Conservation (phyloP, 2,888 invertebrate genomes). For the Byasa hedistus region DNA sequence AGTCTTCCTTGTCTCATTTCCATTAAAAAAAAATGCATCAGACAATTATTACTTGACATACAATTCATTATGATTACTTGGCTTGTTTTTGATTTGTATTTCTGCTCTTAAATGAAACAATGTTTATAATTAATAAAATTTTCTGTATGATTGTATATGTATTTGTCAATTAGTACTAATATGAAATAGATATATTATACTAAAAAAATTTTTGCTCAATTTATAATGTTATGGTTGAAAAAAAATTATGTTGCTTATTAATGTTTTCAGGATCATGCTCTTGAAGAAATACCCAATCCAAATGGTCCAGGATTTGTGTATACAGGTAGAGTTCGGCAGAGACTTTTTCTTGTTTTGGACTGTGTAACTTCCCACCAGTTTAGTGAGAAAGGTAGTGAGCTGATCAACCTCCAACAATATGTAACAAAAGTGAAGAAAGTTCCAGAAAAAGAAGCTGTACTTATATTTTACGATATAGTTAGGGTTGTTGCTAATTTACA, state of each 20-base stretch:
- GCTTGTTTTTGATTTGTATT: too few relatives aligned
- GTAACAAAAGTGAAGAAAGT: constrained; percentile 88
- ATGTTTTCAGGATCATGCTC: constrained; percentile 82
- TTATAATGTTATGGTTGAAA: background rate
- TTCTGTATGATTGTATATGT: too few relatives aligned
- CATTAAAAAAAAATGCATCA: too few relatives aligned
- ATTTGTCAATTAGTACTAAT: too few relatives aligned
- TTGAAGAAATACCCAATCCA: constrained; percentile 81
- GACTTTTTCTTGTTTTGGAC: constrained; percentile 86
- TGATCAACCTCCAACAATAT: constrained; percentile 86
- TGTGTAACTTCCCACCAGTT: constrained; percentile 85
- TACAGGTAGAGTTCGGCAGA: constrained; percentile 78
- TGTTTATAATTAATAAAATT: too few relatives aligned
- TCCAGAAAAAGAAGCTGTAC: constrained; percentile 85
- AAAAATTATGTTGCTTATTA: background rate
- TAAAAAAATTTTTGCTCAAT: background rate
- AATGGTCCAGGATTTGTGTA: constrained; percentile 73
- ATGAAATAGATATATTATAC: too few relatives aligned
- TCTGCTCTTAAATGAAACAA: too few relatives aligned
- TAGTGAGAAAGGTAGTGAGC: constrained; percentile 75
- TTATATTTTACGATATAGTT: constrained; percentile 87
- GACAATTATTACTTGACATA: too few relatives aligned
- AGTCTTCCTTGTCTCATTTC: too few relatives aligned
- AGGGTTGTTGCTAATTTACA: constrained; percentile 86
- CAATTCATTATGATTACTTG: too few relatives aligned